These are phyloP conservation scores for Amphiprion ocellaris DNA, from an alignment of 2,113 vertebrate genomes.

Conservation along the genomic window DNA sequence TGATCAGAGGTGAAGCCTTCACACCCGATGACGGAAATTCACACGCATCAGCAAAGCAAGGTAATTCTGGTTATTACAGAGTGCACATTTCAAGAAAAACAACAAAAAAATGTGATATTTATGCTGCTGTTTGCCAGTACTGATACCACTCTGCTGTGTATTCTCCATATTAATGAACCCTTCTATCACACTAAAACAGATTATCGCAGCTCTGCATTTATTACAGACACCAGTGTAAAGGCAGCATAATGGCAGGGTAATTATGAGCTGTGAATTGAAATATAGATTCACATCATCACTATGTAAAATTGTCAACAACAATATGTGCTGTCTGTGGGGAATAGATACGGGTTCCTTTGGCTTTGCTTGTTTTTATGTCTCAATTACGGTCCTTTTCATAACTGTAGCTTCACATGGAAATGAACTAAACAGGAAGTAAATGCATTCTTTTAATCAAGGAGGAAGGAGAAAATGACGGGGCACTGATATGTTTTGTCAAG, in stretches of 20 bases:
- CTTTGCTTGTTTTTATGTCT: slow-evolving; percentile 50
- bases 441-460: too few relatives aligned
- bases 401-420: slow-evolving; percentile 27
- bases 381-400: slow-evolving; percentile 35
- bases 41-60: neutral
- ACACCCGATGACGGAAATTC: neutral
- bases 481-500: too few relatives aligned
- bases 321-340: slow-evolving; percentile 56
- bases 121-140: slow-evolving; percentile 33
- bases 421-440: slow-evolving; percentile 23
- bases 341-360: slow-evolving; percentile 56
- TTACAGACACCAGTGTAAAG: slow-evolving; percentile 66
- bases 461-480: too few relatives aligned
- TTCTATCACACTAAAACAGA: slow-evolving; percentile 73
- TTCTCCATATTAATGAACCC: slow-evolving; percentile 72
- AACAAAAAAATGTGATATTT: slow-evolving; percentile 15
- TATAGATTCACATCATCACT: slow-evolving; percentile 64
- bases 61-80: slow-evolving; percentile 32
- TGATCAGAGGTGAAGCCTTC: slow-evolving; percentile 29
- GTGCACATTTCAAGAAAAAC: slow-evolving; percentile 36
- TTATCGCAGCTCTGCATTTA: slow-evolving; percentile 67
- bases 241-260: slow-evolving; percentile 63
- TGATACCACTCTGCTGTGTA: slow-evolving; percentile 43
- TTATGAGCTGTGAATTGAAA: slow-evolving; percentile 76
- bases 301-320: slow-evolving; percentile 67